Percentiles rank a stretch among this genome's conserved stretches.
Evolutionary conservation across 2,888 invertebrate genomes (phyloP).

Genomic region (Nemotelus pantherinus): DNA sequence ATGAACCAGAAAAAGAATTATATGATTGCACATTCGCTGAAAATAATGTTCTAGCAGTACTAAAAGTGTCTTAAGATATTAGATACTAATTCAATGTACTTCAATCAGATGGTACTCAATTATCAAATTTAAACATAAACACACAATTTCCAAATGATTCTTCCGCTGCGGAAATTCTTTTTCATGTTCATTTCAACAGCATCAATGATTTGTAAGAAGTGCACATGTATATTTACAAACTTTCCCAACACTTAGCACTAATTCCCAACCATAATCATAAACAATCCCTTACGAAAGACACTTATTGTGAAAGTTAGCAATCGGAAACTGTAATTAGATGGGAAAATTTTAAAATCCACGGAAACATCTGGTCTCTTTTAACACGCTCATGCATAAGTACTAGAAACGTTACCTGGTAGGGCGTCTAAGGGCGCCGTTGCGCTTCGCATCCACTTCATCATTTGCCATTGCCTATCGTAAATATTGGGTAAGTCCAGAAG

Average conservation of each 20-base stretch:
- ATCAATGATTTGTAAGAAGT: too few relatives aligned
- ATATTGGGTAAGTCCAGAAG: constrained; percentile 22
- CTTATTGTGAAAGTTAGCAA: background rate
- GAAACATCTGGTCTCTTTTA: background rate
- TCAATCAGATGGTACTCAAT: too few relatives aligned
- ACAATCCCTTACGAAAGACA: background rate
- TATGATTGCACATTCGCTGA: too few relatives aligned
- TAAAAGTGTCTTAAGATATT: too few relatives aligned
- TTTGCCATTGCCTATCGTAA: background rate
- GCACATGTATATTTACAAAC: too few relatives aligned
- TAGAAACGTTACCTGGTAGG: background rate
- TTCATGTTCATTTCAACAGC: too few relatives aligned
- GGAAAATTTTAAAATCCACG: constrained; percentile 3
- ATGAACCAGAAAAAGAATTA: too few relatives aligned
- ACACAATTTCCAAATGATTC: too few relatives aligned
- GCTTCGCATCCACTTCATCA: background rate
- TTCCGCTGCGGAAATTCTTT: too few relatives aligned
- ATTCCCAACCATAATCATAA: background rate
- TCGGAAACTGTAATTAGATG: background rate
- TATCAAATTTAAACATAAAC: too few relatives aligned
- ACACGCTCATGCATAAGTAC: background rate
- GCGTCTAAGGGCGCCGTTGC: background rate
- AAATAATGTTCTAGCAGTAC: too few relatives aligned
- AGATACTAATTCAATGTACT: too few relatives aligned
- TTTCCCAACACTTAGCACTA: background rate